phyloP scores from a whole-genome alignment of 2,888 invertebrate species.

The Pseudococcus longispinus region DNA sequence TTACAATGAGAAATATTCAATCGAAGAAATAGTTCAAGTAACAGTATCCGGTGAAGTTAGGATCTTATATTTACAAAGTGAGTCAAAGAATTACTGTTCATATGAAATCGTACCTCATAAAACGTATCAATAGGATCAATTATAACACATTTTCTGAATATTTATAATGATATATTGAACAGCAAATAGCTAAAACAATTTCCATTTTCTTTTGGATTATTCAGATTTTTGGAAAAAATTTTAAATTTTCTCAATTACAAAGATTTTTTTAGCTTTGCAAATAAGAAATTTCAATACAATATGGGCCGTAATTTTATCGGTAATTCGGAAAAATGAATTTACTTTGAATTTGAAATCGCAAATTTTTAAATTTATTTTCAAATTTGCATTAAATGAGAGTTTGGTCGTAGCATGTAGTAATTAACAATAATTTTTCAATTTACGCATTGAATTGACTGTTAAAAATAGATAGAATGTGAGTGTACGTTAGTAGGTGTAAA shows the following conservation, averaged over 20 bases:
- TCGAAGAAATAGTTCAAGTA: not conserved
- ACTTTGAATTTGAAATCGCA: no score
- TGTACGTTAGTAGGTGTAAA: no score
- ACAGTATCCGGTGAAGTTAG: not conserved
- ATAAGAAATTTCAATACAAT: not conserved
- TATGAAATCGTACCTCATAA: not conserved
- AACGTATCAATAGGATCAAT: not conserved
- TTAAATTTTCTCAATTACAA: not conserved
- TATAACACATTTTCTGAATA: not conserved
- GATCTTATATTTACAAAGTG: not conserved
- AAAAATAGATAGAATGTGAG: no score
- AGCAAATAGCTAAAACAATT: not conserved
- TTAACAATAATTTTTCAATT: no score
- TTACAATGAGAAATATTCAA: not conserved
- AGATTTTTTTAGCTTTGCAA: not conserved
- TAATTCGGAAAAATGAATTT: no score
- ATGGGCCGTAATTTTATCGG: no score
- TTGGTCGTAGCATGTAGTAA: no score
- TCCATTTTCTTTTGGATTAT: not conserved
- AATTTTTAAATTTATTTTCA: no score
- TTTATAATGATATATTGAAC: not conserved
- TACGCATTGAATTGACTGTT: no score
- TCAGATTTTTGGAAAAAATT: not conserved
- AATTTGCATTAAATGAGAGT: no score
- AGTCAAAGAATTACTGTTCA: not conserved